A percentile compares a stretch with the other conserved stretches of the same genome.
Conservation (phyloP, 2,797 vertebrate species). For the Sebastolobus altivelis region DNA sequence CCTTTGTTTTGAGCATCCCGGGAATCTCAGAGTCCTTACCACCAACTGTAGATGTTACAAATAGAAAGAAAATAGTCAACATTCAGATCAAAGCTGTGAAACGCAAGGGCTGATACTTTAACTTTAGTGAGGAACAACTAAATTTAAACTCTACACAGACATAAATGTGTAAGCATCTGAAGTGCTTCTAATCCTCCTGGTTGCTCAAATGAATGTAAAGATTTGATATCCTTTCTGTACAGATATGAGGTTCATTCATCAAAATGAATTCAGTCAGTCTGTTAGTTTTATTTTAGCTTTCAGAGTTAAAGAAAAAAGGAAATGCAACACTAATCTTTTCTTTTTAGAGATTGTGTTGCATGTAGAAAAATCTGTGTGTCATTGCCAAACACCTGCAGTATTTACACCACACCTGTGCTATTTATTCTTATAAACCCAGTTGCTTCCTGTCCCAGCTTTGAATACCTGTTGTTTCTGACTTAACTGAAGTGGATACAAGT, state of each 20-base stretch:
- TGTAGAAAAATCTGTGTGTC: too few species aligned
- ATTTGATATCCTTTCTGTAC: too few species aligned
- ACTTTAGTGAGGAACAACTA: background rate
- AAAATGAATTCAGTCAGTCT: background rate
- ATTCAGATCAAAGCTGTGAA: background rate
- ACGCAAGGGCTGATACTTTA: background rate
- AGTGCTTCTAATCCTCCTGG: background rate
- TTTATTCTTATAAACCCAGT: background rate
- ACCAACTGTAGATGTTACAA: background rate
- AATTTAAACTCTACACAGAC: background rate
- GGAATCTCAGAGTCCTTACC: background rate
- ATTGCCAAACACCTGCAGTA: background rate
- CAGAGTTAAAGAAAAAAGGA: background rate
- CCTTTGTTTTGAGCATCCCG: background rate
- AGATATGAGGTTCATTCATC: background rate
- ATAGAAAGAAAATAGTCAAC: background rate
- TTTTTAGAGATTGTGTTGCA: background rate
- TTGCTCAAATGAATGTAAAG: background rate
- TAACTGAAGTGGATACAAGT: background rate
- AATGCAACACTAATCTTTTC: background rate
- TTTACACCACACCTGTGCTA: background rate
- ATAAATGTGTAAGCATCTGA: background rate
- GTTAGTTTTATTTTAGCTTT: background rate
- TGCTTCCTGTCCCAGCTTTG: background rate
- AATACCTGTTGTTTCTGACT: background rate